Evolutionary conservation across 2,888 invertebrate species (phyloP), one percentile per base, ranked within the genome.

Genomic region (Meteorus cinctellus): DNA sequence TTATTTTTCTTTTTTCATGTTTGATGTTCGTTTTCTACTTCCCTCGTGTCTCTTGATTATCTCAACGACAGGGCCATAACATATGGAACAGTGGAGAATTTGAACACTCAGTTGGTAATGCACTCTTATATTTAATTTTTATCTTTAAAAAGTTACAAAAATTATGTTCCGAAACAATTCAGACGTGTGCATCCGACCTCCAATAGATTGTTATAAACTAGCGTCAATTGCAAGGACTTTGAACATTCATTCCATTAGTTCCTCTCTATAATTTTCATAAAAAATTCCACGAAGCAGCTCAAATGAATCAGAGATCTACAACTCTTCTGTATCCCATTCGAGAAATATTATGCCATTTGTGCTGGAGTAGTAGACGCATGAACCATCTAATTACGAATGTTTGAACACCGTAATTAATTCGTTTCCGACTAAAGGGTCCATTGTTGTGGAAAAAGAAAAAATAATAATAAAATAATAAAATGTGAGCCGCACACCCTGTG

Each of bases 361-460:
- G 87, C 87, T 85, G 78, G 75, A 79, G 81, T 84, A 29, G 4
- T 84, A 29, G 5, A 51, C 68, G 59, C 24, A 36, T 71, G 24
- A 63, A 59, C 67, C 62, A 71, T 65, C 75, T 75, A 75, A 75
- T 75, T 75, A 70, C 70, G 24, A 63, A 6, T 48, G 70, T 63
- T 69, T 60, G 75, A 82, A 84, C 82, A 82, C 85, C 82, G 85
- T 86, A 88, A 88, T 88, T 88, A 88, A 88, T 87, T 83, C 84
- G 85, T 85, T 84, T 84, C 82, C 78, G 78, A 81, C 70, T 41
- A 63, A 63, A 76, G 45, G 19, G 66, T 36, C 66, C 62, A 68
- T 66, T 69, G 70, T 74, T 66, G 62, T 63, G 48, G 66, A 65
- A 69, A 36, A 67, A 79, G 65, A 77, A 65, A 77, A 72, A 74